A percentile compares a stretch with the other conserved stretches of the same genome.
phyloP scores from a whole-genome alignment of 2,113 vertebrate species.

The Protobothrops mucrosquamatus region DNA sequence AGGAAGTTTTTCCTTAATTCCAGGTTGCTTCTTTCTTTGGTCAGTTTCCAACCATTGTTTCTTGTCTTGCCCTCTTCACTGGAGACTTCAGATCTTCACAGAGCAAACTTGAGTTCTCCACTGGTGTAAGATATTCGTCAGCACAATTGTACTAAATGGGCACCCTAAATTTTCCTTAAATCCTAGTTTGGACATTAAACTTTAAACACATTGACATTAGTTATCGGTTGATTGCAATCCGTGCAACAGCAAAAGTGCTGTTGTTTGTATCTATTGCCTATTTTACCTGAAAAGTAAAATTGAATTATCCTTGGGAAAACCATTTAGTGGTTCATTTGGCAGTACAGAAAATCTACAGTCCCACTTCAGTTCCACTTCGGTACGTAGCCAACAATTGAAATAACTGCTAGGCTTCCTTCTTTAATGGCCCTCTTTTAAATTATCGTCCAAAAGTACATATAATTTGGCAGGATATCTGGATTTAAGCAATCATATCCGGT shows the following conservation, averaged over 20 bases:
- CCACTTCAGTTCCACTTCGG: neutral
- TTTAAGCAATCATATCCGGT: slow-evolving; percentile 28
- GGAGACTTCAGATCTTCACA: neutral
- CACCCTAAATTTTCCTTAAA: neutral
- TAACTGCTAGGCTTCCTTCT: neutral
- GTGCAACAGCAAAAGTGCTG: neutral
- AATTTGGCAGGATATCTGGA: neutral
- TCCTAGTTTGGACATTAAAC: neutral
- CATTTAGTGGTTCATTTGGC: neutral
- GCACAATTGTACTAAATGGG: neutral
- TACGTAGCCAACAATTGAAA: neutral
- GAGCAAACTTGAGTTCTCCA: neutral
- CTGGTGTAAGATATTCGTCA: neutral
- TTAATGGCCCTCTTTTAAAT: neutral
- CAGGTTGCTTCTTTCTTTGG: no score
- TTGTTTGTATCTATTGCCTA: neutral
- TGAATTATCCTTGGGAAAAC: neutral
- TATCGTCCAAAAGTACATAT: neutral
- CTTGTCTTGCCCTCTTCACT: neutral
- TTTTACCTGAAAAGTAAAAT: neutral
- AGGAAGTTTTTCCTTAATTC: no score
- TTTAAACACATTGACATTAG: neutral
- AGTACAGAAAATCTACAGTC: neutral
- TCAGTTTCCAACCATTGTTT: no score
- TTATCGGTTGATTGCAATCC: neutral